Conservation (phyloP, 2,113 vertebrate species). For the Nanorana parkeri region DNA sequence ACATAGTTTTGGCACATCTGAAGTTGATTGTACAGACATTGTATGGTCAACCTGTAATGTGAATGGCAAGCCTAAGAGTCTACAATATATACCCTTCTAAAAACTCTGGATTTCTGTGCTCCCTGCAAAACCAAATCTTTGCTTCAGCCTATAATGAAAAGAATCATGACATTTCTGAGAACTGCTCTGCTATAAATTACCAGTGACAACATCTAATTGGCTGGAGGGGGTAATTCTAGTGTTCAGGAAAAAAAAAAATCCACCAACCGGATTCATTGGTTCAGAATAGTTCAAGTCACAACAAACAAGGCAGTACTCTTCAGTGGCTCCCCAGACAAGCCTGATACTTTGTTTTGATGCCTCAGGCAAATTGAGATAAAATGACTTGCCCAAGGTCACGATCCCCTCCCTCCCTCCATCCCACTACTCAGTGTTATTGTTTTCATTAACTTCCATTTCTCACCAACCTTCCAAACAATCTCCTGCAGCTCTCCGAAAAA, state of each 20-base stretch:
- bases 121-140: no score
- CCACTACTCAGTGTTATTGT: conserved; percentile 26
- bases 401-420: conserved; percentile 8
- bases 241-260: background rate
- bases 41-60: no score
- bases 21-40: no score
- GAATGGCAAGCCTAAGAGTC: no score
- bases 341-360: conserved; percentile 38
- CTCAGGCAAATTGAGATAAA: conserved; percentile 41
- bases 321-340: background rate
- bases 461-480: conserved; percentile 13
- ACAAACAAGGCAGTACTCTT: conserved; percentile 5
- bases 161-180: no score
- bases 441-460: conserved; percentile 32
- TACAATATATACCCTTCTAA: no score
- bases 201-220: no score
- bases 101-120: no score
- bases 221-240: no score
- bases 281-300: background rate
- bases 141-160: no score
- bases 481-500: background rate
- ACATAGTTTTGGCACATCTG: no score
- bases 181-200: no score
- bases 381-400: conserved; percentile 27
- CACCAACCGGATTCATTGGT: background rate